Conservation (phyloP, 2,888 invertebrate genomes). For the Ophioninae sp. region DNA sequence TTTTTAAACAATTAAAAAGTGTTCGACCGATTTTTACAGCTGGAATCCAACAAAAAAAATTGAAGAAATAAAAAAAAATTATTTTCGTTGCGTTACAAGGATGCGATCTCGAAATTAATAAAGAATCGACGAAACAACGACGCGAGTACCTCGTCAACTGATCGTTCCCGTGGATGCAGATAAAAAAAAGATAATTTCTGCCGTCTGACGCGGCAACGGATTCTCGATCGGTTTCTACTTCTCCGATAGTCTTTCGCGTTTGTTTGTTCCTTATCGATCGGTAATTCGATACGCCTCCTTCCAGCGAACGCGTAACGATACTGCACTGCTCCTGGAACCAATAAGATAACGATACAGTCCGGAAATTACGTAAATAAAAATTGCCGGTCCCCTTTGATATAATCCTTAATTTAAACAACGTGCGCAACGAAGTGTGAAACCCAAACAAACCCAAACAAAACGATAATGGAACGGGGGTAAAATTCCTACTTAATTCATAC, state of each 20-base stretch:
- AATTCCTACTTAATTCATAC: too few relatives aligned
- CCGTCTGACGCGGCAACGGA: constrained; percentile 12
- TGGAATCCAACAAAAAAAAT: too few relatives aligned
- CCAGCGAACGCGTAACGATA: neutral
- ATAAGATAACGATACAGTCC: constrained; percentile 18
- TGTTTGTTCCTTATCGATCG: constrained; percentile 33
- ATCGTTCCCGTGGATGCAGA: constrained; percentile 23
- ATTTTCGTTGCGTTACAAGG: too few relatives aligned
- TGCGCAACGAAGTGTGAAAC: too few relatives aligned
- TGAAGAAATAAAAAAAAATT: too few relatives aligned
- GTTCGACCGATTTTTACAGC: too few relatives aligned
- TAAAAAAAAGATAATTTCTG: constrained; percentile 15
- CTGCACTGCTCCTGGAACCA: constrained; percentile 40
- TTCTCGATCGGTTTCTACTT: constrained; percentile 3
- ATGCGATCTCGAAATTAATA: neutral
- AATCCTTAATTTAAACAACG: neutral
- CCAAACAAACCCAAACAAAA: too few relatives aligned
- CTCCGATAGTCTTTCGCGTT: neutral
- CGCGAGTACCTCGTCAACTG: constrained; percentile 17
- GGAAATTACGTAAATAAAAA: constrained; percentile 17
- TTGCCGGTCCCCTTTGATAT: neutral
- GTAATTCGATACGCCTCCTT: constrained; percentile 16
- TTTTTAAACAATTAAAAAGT: too few relatives aligned
- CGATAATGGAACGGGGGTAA: too few relatives aligned
- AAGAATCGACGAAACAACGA: neutral